Percentiles rank a stretch among this genome's conserved stretches.
These are phyloP conservation scores for Phalacrocorax brasilianus DNA, from an alignment of 2,113 vertebrate genomes.

Conservation along the genomic window DNA sequence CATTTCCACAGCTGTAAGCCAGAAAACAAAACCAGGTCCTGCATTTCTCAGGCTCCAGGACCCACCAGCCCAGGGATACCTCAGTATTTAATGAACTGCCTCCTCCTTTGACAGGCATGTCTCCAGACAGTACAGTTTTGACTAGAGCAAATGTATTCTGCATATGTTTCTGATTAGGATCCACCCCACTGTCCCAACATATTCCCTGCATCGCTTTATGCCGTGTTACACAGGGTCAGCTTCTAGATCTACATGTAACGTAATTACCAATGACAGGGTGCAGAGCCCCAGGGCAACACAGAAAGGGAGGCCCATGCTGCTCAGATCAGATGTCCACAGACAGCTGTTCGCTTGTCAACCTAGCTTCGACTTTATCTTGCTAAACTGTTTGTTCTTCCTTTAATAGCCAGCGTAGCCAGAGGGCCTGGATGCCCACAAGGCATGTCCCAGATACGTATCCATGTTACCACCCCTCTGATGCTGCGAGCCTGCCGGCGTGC, in stretches of 20 bases:
- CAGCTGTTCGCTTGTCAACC: neutral
- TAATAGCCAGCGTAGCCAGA: neutral
- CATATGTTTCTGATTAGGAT: constrained; percentile 29
- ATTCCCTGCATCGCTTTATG: neutral
- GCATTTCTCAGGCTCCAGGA: constrained; percentile 9
- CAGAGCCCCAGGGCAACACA: neutral
- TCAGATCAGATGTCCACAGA: neutral
- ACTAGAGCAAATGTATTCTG: neutral
- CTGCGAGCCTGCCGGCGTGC: neutral
- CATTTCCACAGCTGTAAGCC: neutral
- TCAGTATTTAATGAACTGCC: neutral
- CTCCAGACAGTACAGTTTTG: constrained; percentile 18
- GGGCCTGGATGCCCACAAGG: neutral
- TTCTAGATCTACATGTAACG: neutral
- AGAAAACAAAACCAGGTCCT: neutral
- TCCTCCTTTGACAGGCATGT: neutral
- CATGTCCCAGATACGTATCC: neutral
- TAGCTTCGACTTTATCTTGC: neutral
- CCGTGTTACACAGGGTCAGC: neutral
- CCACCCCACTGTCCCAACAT: neutral
- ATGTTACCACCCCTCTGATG: accelerated
- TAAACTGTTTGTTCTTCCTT: neutral
- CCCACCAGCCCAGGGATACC: neutral
- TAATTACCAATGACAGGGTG: constrained; percentile 12
- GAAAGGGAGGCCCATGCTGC: neutral